Conservation (phyloP, 2,888 invertebrate genomes). For the Cotesia congregata region DNA sequence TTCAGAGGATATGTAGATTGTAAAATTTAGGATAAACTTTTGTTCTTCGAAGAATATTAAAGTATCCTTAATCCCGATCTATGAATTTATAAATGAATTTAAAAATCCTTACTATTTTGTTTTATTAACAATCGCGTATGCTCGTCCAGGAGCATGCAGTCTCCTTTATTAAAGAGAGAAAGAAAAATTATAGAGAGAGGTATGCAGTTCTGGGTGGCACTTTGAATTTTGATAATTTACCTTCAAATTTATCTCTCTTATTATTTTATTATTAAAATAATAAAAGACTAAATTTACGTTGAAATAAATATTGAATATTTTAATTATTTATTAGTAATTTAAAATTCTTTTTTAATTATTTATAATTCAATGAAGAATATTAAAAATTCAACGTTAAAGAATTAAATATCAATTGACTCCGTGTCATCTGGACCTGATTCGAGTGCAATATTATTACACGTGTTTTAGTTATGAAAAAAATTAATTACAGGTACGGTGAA, state of each 20-base stretch:
- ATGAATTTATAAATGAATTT: constrained; percentile 41
- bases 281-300: neutral
- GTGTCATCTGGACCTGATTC: constrained; percentile 69
- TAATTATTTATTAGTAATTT: neutral
- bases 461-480: too few relatives aligned
- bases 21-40: neutral
- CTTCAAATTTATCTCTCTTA: constrained; percentile 47
- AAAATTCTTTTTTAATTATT: neutral
- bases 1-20: constrained; percentile 18
- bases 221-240: constrained; percentile 66
- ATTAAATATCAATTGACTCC: constrained; percentile 67
- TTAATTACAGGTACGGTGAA: too few relatives aligned
- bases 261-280: neutral
- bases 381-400: constrained; percentile 45
- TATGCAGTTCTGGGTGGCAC: constrained; percentile 70
- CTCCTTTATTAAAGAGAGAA: constrained; percentile 43
- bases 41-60: neutral
- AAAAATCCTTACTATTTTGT: constrained; percentile 45
- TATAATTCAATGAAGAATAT: neutral
- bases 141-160: constrained; percentile 24
- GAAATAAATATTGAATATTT: neutral
- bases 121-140: neutral
- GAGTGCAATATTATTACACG: constrained; percentile 44
- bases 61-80: neutral
- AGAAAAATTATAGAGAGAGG: constrained; percentile 60